These are phyloP conservation scores for Periparus ater DNA, from an alignment of 2,797 vertebrate genomes.

Conservation along the genomic window DNA sequence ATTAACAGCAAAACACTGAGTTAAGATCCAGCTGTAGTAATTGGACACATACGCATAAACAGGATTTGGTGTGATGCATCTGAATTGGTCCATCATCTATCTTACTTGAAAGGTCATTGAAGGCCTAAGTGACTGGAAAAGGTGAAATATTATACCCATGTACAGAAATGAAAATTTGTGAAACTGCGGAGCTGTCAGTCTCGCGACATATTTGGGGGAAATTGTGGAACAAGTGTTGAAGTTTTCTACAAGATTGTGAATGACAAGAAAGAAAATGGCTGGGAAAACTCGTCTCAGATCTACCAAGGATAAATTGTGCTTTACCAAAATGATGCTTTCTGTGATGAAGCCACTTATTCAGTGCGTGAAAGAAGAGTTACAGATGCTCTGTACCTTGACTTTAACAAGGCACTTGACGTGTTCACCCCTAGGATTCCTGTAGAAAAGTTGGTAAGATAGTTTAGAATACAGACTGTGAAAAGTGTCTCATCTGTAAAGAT, in stretches of 20 bases:
- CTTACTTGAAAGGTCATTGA: background rate
- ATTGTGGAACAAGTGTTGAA: background rate
- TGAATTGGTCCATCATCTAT: background rate
- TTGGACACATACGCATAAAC: background rate
- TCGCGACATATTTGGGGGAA: background rate
- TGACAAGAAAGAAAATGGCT: background rate
- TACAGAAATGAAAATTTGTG: background rate
- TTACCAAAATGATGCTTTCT: background rate
- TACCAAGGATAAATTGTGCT: background rate
- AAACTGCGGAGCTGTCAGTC: background rate
- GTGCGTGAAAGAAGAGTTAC: background rate
- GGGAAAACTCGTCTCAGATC: background rate
- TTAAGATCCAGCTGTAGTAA: background rate
- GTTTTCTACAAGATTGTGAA: background rate
- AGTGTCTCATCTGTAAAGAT: background rate
- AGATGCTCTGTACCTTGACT: background rate
- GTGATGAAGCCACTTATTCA: background rate
- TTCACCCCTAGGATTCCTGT: background rate
- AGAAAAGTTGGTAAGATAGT: background rate
- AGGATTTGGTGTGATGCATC: background rate
- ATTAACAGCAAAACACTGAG: background rate
- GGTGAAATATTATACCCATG: background rate
- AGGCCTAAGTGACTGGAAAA: background rate
- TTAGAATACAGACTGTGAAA: background rate
- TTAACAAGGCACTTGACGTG: background rate